These are phyloP conservation scores for Struthio camelus DNA, from an alignment of 2,113 vertebrate genomes.

Conservation along the genomic window DNA sequence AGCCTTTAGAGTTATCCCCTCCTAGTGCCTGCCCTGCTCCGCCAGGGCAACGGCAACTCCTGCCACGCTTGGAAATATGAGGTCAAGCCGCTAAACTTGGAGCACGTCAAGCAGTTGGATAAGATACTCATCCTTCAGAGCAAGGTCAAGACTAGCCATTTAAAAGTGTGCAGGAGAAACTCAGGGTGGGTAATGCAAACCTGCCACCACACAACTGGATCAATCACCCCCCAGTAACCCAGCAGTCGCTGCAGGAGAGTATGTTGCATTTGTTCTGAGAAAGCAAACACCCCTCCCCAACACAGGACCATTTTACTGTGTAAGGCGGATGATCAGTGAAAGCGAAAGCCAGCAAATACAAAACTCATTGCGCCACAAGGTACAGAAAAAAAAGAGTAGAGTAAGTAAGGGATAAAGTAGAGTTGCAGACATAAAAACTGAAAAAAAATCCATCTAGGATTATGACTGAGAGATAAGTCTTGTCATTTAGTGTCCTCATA, in stretches of 20 bases:
- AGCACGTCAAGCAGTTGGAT: not conserved
- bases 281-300: not conserved
- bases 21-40: not conserved
- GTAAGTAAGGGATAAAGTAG: not conserved
- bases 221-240: accelerated
- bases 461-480: not conserved
- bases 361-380: not conserved
- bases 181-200: not conserved
- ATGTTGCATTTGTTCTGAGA: accelerated
- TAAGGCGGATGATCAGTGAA: not conserved
- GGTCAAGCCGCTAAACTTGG: not conserved
- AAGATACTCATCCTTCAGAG: not conserved
- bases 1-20: not conserved
- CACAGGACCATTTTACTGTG: not conserved
- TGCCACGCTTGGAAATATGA: too few relatives aligned
- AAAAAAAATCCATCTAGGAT: not conserved
- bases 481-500: not conserved
- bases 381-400: not conserved
- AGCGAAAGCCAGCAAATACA: not conserved
- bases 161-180: not conserved
- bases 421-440: not conserved
- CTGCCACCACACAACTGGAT: accelerated
- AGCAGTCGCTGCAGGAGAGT: not conserved
- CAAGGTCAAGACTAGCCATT: accelerated
- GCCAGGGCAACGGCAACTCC: not conserved